phyloP scores from a whole-genome alignment of 1,140 invertebrate genomes.

The Drosophila ogumai region DNA sequence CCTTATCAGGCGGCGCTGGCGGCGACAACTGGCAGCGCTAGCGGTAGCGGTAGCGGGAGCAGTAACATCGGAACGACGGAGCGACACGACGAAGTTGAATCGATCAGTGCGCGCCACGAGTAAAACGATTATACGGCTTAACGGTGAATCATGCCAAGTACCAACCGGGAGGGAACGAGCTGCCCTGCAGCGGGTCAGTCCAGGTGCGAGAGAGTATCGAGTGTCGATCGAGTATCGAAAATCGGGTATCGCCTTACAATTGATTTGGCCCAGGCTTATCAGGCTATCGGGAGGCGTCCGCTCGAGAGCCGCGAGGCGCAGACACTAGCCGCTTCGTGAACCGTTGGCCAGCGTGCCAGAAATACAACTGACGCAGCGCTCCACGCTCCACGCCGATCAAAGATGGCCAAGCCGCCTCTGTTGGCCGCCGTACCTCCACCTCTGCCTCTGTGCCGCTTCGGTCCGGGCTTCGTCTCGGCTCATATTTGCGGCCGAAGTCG shows the following conservation, averaged over 20 bases:
- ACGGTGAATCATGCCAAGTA: conserved; percentile 68
- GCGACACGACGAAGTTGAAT: conserved; percentile 56
- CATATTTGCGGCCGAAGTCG: conserved; percentile 29
- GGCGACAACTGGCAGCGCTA: conserved; percentile 29
- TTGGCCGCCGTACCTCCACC: conserved; percentile 10
- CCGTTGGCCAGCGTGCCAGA: conserved; percentile 75
- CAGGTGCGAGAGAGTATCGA: conserved; percentile 12
- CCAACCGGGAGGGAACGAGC: conserved; percentile 19
- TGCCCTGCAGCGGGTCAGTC: conserved; percentile 29
- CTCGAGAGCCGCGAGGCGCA: conserved; percentile 49
- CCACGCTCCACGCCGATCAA: conserved; percentile 35
- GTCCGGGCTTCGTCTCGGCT: conserved; percentile 23
- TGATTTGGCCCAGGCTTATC: conserved; percentile 41
- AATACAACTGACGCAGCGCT: conserved; percentile 67
- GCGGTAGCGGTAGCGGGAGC: conserved; percentile 24
- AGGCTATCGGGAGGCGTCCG: conserved; percentile 25
- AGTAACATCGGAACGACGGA: conserved; percentile 19
- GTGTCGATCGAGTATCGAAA: conserved; percentile 13
- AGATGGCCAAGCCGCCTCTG: conserved; percentile 35
- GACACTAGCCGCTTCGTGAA: conserved; percentile 68
- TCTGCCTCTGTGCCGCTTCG: neutral
- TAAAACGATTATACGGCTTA: conserved; percentile 74
- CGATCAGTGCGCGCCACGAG: conserved; percentile 79
- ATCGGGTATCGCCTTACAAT: conserved; percentile 18
- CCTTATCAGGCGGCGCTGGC: conserved; percentile 69